phyloP scores from a whole-genome alignment of 2,888 invertebrate species.

The Volucella inanis region DNA sequence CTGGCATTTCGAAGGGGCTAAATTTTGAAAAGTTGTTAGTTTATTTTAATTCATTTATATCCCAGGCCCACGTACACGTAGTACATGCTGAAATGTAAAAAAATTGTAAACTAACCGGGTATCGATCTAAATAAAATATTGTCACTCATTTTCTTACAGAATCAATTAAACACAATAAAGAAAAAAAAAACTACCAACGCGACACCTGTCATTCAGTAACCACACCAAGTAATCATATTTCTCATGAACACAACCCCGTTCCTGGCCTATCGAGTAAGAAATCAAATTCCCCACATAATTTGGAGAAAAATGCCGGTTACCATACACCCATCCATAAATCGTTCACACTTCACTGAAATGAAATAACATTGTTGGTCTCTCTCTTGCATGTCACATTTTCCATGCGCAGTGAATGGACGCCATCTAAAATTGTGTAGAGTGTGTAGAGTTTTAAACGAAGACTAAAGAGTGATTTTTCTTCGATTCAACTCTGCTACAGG shows the following conservation, averaged over 20 bases:
- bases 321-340: conserved; percentile 30
- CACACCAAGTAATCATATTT: not conserved
- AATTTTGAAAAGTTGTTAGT: too few species aligned
- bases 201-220: too few species aligned
- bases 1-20: too few species aligned
- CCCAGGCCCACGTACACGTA: too few species aligned
- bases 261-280: not conserved
- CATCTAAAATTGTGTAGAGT: conserved; percentile 77
- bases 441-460: conserved; percentile 77
- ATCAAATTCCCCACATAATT: conserved; percentile 49
- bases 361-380: conserved; percentile 16
- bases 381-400: conserved; percentile 62
- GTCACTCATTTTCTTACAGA: too few species aligned
- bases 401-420: conserved; percentile 78
- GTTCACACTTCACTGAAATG: conserved; percentile 39
- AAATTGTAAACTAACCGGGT: too few species aligned
- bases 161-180: too few species aligned
- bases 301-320: conserved; percentile 64
- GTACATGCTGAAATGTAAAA: too few species aligned
- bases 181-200: too few species aligned
- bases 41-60: too few species aligned
- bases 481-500: conserved; percentile 67
- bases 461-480: conserved; percentile 75
- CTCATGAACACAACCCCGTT: conserved; percentile 43
- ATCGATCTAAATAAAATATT: too few species aligned